Evolutionary conservation across 2,797 vertebrate genomes (phyloP), one percentile per base, ranked within the genome.

Genomic region (Taeniopygia guttata): DNA sequence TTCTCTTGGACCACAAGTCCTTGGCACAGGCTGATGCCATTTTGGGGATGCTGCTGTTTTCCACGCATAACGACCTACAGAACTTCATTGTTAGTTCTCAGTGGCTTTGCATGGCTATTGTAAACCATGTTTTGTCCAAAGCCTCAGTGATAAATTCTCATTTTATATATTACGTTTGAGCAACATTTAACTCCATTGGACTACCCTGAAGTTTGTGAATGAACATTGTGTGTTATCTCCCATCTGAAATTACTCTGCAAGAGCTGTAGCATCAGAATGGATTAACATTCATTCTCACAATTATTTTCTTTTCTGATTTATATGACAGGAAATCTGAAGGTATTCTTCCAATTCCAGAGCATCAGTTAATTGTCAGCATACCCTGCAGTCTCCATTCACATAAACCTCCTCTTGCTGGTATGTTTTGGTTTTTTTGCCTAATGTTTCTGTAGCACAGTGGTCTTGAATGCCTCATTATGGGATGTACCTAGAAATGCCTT

Each of bases 331-430:
- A 90, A 80, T 48, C 96, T 49, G 97, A 95, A 78, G 49, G 87
- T 26, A 67, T 94, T 18, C 74, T 96, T 70, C 95, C 98, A 45
- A 83, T 99, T 91, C 98, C 98, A 76, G 98, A 99, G 79, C 97
- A 98, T 42, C 98, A 98, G 66, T 84, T 99, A 95, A 97, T 99
- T 56, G 98, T 99, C 97, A 99, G 99, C 54, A 95, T 99, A 63
- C 99, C 99, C 14, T 99, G 99, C 89, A 95, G 95, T 34, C 98
- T 99, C 62, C 99, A 99, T 95, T 99, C 99, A 75, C 99, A 99
- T 87, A 99, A 99, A 82, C 99, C 99, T 7, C 98, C 98, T 27
- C 98, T 99, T 30, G 96, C 98, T 95, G 99, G 99, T 99, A 98
- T 1, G 98, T 97, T 88, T 87, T 72, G 46, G 5, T 9, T 49